Percentiles rank a stretch among this genome's conserved stretches.
Conservation (phyloP, 2,888 invertebrate genomes). For the Oscheius onirici region DNA sequence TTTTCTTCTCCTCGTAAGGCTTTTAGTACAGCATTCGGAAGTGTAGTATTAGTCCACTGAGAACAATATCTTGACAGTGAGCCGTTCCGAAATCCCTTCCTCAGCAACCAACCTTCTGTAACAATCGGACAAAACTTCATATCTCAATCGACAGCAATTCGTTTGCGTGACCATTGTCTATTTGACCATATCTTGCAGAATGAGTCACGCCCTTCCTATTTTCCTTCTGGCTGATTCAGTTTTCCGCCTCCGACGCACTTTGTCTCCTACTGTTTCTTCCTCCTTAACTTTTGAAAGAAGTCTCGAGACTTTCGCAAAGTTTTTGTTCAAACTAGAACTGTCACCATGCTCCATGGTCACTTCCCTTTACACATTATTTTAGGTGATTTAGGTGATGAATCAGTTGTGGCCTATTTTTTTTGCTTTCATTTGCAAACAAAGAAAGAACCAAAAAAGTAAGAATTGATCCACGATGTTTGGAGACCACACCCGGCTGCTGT, state of each 20-base stretch:
- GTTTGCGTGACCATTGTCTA: no score
- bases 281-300: background rate
- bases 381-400: background rate
- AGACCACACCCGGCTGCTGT: constrained; percentile 23
- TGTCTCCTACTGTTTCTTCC: background rate
- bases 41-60: no score
- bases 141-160: no score
- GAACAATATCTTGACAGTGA: no score
- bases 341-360: background rate
- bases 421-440: background rate
- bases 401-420: background rate
- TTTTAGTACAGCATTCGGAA: no score
- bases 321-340: background rate
- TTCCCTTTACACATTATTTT: no score
- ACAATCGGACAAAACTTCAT: no score
- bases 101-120: no score
- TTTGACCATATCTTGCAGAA: no score
- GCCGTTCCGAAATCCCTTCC: no score
- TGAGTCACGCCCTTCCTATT: background rate
- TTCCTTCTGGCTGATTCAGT: constrained; percentile 4
- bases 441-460: background rate
- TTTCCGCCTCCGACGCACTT: constrained; percentile 1
- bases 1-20: no score
- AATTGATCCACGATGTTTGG: background rate
- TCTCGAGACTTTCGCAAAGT: background rate